Conservation (phyloP, 2,113 vertebrate species). For the Micronycteris hirsuta region DNA sequence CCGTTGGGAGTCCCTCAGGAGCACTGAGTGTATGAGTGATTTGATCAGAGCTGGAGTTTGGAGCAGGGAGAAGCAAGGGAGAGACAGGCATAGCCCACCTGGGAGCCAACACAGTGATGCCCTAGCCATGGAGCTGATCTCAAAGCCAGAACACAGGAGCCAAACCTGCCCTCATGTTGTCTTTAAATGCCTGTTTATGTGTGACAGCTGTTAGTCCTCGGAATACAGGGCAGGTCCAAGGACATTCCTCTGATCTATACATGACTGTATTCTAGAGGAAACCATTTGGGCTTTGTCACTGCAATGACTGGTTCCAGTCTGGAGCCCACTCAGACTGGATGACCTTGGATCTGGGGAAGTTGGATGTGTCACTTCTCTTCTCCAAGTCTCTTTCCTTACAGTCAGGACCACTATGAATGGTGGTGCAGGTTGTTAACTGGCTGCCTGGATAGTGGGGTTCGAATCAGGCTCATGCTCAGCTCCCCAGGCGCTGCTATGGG, state of each 20-base stretch:
- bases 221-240: not conserved
- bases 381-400: not conserved
- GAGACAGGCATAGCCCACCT: not conserved
- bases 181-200: not conserved
- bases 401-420: not conserved
- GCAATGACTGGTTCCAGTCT: not conserved
- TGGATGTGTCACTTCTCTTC: not conserved
- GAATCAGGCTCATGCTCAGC: not conserved
- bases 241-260: not conserved
- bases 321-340: not conserved
- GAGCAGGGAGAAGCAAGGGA: not conserved
- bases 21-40: not conserved
- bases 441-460: not conserved
- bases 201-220: not conserved
- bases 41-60: not conserved
- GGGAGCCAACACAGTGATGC: not conserved
- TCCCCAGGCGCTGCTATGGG: too few species aligned
- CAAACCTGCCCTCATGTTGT: not conserved
- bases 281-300: not conserved
- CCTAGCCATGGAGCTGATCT: not conserved
- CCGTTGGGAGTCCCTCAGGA: not conserved
- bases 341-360: not conserved
- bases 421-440: not conserved
- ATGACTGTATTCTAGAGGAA: not conserved
- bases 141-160: not conserved